Evolutionary conservation across 2,113 vertebrate species (phyloP).

Genomic region (Cinclus mexicanus): DNA sequence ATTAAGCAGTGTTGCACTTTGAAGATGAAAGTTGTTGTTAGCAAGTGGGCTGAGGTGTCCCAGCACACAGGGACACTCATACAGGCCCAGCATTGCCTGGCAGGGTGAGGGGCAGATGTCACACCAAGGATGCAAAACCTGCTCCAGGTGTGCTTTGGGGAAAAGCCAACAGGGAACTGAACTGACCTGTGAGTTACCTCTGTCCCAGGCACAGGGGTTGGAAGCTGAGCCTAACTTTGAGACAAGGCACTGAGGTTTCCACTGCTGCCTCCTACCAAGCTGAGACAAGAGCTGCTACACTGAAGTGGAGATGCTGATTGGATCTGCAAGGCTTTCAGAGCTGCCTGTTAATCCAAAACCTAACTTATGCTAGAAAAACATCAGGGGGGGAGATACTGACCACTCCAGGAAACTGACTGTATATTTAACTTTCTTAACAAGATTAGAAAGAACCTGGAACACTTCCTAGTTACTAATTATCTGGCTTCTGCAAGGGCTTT

Average conservation of each 20-base stretch:
- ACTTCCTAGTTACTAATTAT: conserved; percentile 1
- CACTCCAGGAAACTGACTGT: not conserved
- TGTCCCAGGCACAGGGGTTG: not conserved
- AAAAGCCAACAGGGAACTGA: not conserved
- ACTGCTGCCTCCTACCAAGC: not conserved
- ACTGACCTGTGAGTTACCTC: not conserved
- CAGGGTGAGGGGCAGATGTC: not conserved
- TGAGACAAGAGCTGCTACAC: not conserved
- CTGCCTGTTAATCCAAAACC: not conserved
- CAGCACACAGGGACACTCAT: not conserved
- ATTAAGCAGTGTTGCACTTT: not conserved
- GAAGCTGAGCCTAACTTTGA: not conserved
- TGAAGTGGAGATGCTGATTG: not conserved
- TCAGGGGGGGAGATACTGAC: not conserved
- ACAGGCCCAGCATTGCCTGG: not conserved
- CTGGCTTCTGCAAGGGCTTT: not conserved
- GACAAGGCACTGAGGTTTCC: not conserved
- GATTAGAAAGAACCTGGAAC: not conserved
- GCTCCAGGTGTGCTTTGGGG: not conserved
- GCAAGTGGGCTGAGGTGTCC: not conserved
- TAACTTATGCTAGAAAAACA: not conserved
- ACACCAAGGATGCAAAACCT: not conserved
- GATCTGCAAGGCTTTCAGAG: not conserved
- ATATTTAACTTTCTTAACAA: conserved; percentile 2
- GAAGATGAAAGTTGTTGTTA: not conserved